These are phyloP conservation scores for Scaptomyza polygonia DNA, from an alignment of 2,888 invertebrate species.

Conservation along the genomic window DNA sequence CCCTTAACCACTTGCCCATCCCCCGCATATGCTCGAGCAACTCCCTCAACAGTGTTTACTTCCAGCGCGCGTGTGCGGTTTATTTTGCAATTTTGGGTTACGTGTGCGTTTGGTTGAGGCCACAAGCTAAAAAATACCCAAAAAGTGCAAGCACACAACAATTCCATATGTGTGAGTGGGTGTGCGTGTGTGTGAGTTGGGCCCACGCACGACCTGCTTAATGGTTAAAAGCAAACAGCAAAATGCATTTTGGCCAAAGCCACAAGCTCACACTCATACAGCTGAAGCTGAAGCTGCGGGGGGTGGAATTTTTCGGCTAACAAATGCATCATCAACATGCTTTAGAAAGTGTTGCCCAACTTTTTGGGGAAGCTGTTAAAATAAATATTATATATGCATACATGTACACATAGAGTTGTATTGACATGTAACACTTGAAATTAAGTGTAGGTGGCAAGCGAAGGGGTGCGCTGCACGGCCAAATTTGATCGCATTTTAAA, in stretches of 20 bases:
- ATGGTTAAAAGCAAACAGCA: constrained; percentile 72
- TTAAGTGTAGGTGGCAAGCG: background rate
- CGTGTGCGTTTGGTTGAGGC: constrained; percentile 64
- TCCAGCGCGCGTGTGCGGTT: constrained; percentile 60
- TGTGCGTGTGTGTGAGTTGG: background rate
- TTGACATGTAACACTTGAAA: constrained; percentile 36
- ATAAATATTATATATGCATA: constrained; percentile 41
- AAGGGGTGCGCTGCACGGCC: background rate
- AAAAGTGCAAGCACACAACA: constrained; percentile 60
- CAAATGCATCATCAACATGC: constrained; percentile 59
- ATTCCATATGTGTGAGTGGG: constrained; percentile 49
- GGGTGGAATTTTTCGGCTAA: constrained; percentile 35
- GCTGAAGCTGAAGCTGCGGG: constrained; percentile 1
- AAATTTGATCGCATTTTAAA: constrained; percentile 61
- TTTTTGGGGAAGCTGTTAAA: constrained; percentile 29
- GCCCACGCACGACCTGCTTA: constrained; percentile 60
- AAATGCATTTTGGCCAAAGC: constrained; percentile 71
- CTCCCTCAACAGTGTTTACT: constrained; percentile 6
- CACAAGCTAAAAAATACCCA: constrained; percentile 58
- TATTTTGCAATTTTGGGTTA: constrained; percentile 77
- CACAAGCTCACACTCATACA: constrained; percentile 43
- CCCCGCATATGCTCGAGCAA: background rate
- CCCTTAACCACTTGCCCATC: background rate
- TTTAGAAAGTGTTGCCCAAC: constrained; percentile 47
- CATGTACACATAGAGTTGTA: constrained; percentile 1